These are phyloP conservation scores for Eumaeus atala DNA, from an alignment of 1,140 invertebrate species.

Conservation along the genomic window DNA sequence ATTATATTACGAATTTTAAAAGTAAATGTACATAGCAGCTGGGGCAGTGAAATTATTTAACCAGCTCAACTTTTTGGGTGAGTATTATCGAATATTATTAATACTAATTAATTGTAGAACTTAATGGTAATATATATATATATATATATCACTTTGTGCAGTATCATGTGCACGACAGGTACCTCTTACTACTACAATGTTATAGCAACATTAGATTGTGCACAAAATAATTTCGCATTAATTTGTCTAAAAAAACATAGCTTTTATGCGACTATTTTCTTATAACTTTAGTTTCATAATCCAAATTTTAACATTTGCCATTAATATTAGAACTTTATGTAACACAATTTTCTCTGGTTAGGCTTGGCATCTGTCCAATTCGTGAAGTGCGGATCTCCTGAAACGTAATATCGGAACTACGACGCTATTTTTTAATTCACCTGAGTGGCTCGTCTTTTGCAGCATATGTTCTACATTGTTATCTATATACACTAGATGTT, in stretches of 20 bases:
- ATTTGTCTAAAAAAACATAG: too few relatives aligned
- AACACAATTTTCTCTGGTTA: constrained; percentile 2
- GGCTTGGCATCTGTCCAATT: constrained; percentile 5
- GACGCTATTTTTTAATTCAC: constrained; percentile 6
- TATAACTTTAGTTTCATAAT: too few relatives aligned
- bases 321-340: background rate
- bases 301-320: too few relatives aligned
- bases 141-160: too few relatives aligned
- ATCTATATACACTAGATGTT: background rate
- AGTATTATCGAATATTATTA: background rate
- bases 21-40: constrained; percentile 5
- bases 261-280: too few relatives aligned
- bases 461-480: constrained; percentile 2
- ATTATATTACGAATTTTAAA: constrained; percentile 19
- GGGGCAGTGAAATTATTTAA: background rate
- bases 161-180: too few relatives aligned
- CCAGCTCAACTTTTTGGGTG: constrained; percentile 11
- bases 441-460: constrained; percentile 4
- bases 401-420: background rate
- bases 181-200: too few relatives aligned
- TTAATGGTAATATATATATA: too few relatives aligned
- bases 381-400: background rate
- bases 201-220: too few relatives aligned
- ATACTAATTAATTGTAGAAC: background rate
- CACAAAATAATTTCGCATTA: too few relatives aligned